phyloP scores from a whole-genome alignment of 1,140 invertebrate genomes.

The Artemia franciscana region DNA sequence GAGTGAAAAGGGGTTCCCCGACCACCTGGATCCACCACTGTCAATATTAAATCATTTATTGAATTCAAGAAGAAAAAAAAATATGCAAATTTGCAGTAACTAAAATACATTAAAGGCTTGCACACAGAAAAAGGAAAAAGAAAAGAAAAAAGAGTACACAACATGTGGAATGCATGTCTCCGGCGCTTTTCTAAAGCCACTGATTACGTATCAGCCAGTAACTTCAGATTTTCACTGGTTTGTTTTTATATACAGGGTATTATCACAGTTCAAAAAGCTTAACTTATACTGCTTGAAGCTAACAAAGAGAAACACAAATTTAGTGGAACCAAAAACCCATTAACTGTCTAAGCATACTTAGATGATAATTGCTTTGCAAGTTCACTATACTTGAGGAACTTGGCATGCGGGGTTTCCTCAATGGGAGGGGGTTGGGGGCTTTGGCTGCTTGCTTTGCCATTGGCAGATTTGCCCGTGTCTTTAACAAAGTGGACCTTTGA shows the following conservation, averaged over 20 bases:
- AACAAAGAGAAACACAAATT: too few relatives aligned
- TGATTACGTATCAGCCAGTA: background rate
- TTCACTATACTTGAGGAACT: slow-evolving; percentile 90
- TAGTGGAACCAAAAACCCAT: too few relatives aligned
- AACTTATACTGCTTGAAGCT: background rate
- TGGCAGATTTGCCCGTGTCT: slow-evolving; percentile 41
- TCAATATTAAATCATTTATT: too few relatives aligned
- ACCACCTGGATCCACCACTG: too few relatives aligned
- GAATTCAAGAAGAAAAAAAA: too few relatives aligned
- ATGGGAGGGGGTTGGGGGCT: slow-evolving; percentile 17
- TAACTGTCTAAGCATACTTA: slow-evolving; percentile 40
- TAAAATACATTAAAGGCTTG: too few relatives aligned
- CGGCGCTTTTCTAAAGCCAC: background rate
- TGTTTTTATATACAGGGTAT: background rate
- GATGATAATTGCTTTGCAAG: slow-evolving; percentile 84
- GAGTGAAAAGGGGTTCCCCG: too few relatives aligned
- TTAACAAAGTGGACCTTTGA: slow-evolving; percentile 93
- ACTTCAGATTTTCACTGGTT: background rate
- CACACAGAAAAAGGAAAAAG: too few relatives aligned
- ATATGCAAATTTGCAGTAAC: too few relatives aligned
- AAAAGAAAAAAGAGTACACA: too few relatives aligned
- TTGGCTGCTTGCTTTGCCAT: slow-evolving; percentile 24
- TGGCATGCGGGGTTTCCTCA: slow-evolving; percentile 80
- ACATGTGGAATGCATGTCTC: background rate
- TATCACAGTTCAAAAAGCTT: background rate